Conservation (phyloP, 2,888 invertebrate genomes). For the Xanthorhoe designata region DNA sequence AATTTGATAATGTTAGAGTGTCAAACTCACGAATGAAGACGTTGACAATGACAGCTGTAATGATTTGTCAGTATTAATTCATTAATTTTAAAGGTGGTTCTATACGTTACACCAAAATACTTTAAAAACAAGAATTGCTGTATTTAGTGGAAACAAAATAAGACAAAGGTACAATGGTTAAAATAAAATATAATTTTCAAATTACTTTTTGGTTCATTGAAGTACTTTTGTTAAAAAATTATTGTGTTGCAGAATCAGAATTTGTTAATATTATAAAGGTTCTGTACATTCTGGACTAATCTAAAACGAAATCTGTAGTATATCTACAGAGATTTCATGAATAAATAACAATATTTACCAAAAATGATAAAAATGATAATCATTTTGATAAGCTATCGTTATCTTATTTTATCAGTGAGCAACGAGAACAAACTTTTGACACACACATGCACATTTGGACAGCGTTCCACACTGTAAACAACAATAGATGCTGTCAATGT, state of each 20-base stretch:
- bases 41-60: not conserved
- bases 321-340: not conserved
- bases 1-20: too few species aligned
- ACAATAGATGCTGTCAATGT: constrained; percentile 76
- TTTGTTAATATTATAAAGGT: too few species aligned
- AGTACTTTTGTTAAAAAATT: too few species aligned
- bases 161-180: not conserved
- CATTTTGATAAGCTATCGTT: constrained; percentile 70
- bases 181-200: too few species aligned
- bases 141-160: not conserved
- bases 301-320: too few species aligned
- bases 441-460: constrained; percentile 66
- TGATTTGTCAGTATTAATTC: not conserved
- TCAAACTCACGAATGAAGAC: too few species aligned
- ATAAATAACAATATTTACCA: constrained; percentile 27
- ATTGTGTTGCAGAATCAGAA: too few species aligned
- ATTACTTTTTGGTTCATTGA: too few species aligned
- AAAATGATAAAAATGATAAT: constrained; percentile 52
- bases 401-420: constrained; percentile 77
- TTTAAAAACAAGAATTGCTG: not conserved
- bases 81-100: not conserved
- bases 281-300: too few species aligned
- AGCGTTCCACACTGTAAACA: constrained; percentile 68
- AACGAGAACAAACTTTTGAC: constrained; percentile 68
- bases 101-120: not conserved